Evolutionary conservation across 1,140 invertebrate genomes (phyloP).

Genomic region (Trichonephila inaurata): DNA sequence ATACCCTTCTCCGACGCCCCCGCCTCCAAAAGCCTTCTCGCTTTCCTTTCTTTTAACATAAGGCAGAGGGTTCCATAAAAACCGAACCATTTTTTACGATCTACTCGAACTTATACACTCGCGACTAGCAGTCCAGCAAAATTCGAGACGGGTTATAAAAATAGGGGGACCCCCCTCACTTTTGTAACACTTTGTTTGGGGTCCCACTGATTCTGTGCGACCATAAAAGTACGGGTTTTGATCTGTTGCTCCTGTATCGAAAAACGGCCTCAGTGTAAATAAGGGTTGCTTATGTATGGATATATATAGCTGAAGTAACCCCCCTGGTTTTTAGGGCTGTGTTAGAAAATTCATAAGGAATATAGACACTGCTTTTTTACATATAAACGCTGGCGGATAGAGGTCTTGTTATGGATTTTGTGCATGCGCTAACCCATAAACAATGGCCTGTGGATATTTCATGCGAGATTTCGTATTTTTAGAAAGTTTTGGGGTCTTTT

Average conservation of each 20-base stretch:
- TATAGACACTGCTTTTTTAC: constrained; percentile 39
- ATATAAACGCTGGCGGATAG: not conserved
- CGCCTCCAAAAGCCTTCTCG: not conserved
- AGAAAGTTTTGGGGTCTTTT: not conserved
- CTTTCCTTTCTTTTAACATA: not conserved
- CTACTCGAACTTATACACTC: constrained; percentile 10
- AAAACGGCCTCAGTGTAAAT: constrained; percentile 24
- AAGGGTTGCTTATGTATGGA: constrained; percentile 3
- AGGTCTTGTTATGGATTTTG: constrained; percentile 13
- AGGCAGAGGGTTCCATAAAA: constrained; percentile 38
- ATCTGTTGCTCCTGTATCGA: constrained; percentile 46
- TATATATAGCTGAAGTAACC: not conserved
- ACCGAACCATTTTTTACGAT: constrained; percentile 48
- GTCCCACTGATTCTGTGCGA: not conserved
- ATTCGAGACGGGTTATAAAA: constrained; percentile 41
- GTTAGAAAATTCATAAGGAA: constrained; percentile 62
- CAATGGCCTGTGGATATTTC: constrained; percentile 34
- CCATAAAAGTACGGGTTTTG: constrained; percentile 28
- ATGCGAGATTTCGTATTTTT: not conserved
- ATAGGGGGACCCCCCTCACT: not conserved
- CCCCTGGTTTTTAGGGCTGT: not conserved
- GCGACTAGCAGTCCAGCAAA: not conserved
- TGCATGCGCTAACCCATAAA: not conserved
- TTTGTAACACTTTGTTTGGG: constrained; percentile 58
- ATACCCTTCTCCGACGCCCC: not conserved